phyloP scores from a whole-genome alignment of 2,888 invertebrate species.

The Gasteruption jaculator region DNA sequence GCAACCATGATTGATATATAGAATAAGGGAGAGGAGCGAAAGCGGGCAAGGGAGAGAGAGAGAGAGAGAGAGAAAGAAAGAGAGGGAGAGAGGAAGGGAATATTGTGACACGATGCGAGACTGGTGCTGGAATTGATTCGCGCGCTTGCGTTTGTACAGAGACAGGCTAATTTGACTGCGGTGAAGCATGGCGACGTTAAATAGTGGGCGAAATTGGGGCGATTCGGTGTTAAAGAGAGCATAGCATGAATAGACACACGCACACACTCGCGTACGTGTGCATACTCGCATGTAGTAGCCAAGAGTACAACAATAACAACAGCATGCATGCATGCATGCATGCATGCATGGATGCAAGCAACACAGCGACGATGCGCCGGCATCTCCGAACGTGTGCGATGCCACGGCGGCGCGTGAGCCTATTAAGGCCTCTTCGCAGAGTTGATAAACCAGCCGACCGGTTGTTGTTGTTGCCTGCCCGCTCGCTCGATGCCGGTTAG shows the following conservation, averaged over 20 bases:
- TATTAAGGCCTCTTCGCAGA: slow-evolving; percentile 34
- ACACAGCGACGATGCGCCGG: too few species aligned
- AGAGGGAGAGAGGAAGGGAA: slow-evolving; percentile 3
- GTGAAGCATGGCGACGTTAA: slow-evolving; percentile 38
- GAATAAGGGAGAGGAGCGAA: too few species aligned
- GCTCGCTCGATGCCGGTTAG: too few species aligned
- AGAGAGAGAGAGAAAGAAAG: background rate
- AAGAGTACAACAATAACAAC: too few species aligned
- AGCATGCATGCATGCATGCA: too few species aligned
- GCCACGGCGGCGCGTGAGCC: slow-evolving; percentile 23
- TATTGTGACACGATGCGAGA: slow-evolving; percentile 10
- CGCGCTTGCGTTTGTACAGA: slow-evolving; percentile 24
- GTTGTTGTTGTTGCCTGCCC: slow-evolving; percentile 8
- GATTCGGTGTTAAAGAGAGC: slow-evolving; percentile 39
- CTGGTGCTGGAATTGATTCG: slow-evolving; percentile 21
- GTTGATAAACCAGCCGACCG: slow-evolving; percentile 35
- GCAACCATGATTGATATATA: too few species aligned
- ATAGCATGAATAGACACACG: slow-evolving; percentile 20
- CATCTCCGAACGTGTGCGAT: slow-evolving; percentile 17
- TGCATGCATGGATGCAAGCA: too few species aligned
- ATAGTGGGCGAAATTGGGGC: slow-evolving; percentile 40
- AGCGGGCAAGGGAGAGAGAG: too few species aligned
- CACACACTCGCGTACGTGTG: slow-evolving; percentile 6
- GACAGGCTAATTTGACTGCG: slow-evolving; percentile 38
- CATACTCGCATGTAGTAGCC: background rate